Percentiles rank a stretch among this genome's conserved stretches.
Conservation (phyloP, 2,888 invertebrate species). For the Latheticus oryzae region DNA sequence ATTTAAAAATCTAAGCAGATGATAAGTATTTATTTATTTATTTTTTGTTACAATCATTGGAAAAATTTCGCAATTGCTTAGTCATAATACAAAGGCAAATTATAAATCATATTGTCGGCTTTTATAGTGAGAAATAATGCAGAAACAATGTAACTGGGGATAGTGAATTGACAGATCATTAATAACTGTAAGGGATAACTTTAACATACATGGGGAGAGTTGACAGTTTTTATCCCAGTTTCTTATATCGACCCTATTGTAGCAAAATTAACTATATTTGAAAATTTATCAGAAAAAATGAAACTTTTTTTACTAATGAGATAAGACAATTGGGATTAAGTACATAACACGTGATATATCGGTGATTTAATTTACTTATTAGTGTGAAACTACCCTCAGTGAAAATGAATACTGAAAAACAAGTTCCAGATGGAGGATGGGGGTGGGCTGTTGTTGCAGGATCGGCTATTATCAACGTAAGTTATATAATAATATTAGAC, state of each 20-base stretch:
- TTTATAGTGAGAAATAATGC: conserved; percentile 58
- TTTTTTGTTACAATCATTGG: conserved; percentile 6
- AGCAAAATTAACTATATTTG: conserved; percentile 21
- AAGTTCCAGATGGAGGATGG: conserved; percentile 89
- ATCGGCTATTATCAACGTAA: conserved; percentile 97
- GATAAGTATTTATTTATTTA: no score
- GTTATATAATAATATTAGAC: no score
- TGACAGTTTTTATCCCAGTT: conserved; percentile 32
- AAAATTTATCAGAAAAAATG: conserved; percentile 12
- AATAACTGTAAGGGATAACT: conserved; percentile 52
- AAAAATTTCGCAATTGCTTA: conserved; percentile 1
- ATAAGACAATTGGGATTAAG: conserved; percentile 36
- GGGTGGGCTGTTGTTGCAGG: conserved; percentile 94
- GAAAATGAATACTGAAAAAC: conserved; percentile 30
- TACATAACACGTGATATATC: conserved; percentile 34
- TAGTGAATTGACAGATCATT: conserved; percentile 60
- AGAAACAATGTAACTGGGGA: conserved; percentile 58
- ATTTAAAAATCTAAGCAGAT: no score
- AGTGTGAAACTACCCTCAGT: conserved; percentile 24
- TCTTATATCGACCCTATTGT: conserved; percentile 35
- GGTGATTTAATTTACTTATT: conserved; percentile 40
- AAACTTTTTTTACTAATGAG: conserved; percentile 23
- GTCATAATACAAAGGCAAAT: conserved; percentile 51
- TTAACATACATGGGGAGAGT: conserved; percentile 43
- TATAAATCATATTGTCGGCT: conserved; percentile 59